phyloP scores from a whole-genome alignment of 2,797 vertebrate species.

The Scolopax bukidnonensis region DNA sequence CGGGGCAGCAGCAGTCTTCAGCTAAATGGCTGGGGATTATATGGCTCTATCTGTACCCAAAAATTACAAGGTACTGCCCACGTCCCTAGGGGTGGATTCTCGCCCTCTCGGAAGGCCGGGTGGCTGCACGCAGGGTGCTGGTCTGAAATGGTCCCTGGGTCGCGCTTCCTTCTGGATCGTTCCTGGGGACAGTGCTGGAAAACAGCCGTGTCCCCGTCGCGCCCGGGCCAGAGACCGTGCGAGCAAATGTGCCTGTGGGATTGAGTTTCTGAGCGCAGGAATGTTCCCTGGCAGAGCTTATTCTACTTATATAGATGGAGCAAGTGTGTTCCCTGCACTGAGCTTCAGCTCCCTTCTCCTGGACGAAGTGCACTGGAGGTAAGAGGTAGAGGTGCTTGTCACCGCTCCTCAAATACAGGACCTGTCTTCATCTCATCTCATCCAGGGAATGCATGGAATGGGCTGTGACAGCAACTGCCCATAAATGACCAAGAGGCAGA shows the following conservation, averaged over 20 bases:
- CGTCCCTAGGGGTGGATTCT: rapidly evolving
- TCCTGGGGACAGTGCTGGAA: rapidly evolving
- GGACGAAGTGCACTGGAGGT: rapidly evolving
- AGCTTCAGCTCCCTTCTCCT: background rate
- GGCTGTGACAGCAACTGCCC: background rate
- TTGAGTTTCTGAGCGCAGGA: background rate
- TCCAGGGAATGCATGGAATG: background rate
- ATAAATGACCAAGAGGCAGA: background rate
- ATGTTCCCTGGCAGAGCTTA: background rate
- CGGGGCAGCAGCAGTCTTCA: background rate
- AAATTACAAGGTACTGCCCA: background rate
- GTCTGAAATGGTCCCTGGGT: rapidly evolving
- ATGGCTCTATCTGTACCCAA: background rate
- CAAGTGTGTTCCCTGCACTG: background rate
- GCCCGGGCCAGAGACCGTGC: rapidly evolving
- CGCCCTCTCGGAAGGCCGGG: background rate
- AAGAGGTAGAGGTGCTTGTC: background rate
- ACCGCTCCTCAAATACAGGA: background rate
- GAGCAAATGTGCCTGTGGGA: background rate
- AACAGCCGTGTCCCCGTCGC: background rate
- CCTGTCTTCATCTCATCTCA: background rate
- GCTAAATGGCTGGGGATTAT: background rate
- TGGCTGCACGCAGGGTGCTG: background rate
- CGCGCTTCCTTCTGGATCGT: rapidly evolving
- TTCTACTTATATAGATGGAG: background rate